Evolutionary conservation across 1,140 invertebrate genomes (phyloP), one percentile per base, ranked within the genome.

Genomic region (Drosophila sproati): DNA sequence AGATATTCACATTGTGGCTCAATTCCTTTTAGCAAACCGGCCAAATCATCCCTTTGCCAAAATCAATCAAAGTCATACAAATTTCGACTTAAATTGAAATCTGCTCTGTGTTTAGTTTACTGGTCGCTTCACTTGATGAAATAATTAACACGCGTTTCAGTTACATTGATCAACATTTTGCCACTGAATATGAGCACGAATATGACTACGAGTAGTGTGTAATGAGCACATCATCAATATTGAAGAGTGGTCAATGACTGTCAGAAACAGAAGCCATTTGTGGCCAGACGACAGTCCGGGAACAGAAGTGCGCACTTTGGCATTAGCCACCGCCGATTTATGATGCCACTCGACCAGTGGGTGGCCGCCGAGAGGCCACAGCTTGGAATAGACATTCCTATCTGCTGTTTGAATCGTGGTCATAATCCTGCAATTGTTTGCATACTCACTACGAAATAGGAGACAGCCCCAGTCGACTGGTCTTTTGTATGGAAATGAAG

Each of bases 241-340:
- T 48, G 47, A n/a, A 31, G 4, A 41, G 51, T 20, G 64, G 54
- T 39, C 67, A 75, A 79, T 82, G 72, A 82, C 64, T 87, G 82
- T 72, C 82, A 87, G 57, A 51, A 70, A 57, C 82, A 86, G 78
- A 50, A 82, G 7, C 12, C 63, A 52, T 32, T 59, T n/a, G 37
- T 59, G 20, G 31, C 20, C 59, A 39, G 32, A 59, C 51, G 7
- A 47, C 28, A 47, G 52, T 12, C 32, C n/a, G 51, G n/a, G 29
- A 76, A 62, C 52, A 77, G 72, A 79, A 87, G 76, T 64, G 61
- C 67, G 66, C 72, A 77, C 76, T 68, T 78, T 35, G 76, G 76
- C 76, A 87, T 87, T 87, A 87, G 82, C 72, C 64, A 41, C 43
- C 60, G 51, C 64, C 76, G 79, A 87, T 82, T 86, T 87, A 87